Conservation (phyloP, 2,113 vertebrate species). For the Malurus cyaneus region DNA sequence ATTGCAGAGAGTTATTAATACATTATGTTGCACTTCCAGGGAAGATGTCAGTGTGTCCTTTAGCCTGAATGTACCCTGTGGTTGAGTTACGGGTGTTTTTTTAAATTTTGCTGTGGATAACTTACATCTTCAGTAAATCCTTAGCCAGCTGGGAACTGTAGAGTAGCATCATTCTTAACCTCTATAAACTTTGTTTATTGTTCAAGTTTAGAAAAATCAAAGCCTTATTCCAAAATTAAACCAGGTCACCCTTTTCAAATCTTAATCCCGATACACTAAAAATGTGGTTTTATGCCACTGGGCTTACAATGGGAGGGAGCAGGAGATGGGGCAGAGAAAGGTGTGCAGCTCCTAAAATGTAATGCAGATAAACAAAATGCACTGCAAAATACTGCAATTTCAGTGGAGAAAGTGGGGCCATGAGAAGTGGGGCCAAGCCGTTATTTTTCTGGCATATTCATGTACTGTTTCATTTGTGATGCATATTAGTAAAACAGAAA, state of each 20-base stretch:
- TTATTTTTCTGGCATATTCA: neutral
- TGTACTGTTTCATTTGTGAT: neutral
- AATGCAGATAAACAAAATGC: neutral
- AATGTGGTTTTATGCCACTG: neutral
- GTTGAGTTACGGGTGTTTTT: neutral
- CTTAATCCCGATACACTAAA: neutral
- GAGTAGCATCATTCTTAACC: neutral
- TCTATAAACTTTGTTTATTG: neutral
- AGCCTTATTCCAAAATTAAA: neutral
- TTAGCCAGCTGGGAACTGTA: neutral
- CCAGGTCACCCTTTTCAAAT: neutral
- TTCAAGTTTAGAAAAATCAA: neutral
- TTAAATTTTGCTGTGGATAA: neutral
- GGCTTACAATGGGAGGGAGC: neutral
- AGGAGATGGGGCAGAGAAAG: neutral
- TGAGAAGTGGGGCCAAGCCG: neutral
- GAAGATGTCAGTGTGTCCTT: constrained; percentile 57
- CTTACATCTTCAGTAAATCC: neutral
- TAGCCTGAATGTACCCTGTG: neutral
- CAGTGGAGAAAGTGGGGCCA: neutral
- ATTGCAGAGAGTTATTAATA: constrained; percentile 57
- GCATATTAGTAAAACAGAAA: neutral
- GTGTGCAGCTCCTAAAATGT: neutral
- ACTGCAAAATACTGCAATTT: neutral
- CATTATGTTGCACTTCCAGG: neutral